Percentiles rank a stretch among this genome's conserved stretches.
Conservation (phyloP, 2,888 invertebrate genomes). For the Glyphotaelius pellucidus region DNA sequence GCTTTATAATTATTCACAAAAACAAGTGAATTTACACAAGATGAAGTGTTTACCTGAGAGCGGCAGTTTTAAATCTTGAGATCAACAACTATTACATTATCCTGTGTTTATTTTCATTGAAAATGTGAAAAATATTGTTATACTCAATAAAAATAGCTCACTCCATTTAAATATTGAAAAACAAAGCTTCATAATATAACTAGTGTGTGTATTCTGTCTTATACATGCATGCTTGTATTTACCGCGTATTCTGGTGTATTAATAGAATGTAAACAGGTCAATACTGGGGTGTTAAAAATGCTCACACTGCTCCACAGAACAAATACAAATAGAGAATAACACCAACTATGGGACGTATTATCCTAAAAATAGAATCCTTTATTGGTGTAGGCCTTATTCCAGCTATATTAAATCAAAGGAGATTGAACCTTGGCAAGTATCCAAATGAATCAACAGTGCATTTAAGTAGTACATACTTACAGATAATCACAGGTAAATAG, state of each 20-base stretch:
- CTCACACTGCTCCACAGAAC: neutral
- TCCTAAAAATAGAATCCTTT: conserved; percentile 37
- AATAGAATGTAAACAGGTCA: conserved; percentile 66
- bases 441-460: conserved; percentile 44
- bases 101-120: neutral
- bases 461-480: conserved; percentile 3
- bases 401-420: conserved; percentile 34
- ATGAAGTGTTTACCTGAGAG: neutral
- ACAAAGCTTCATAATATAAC: conserved; percentile 32
- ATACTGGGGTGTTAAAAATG: conserved; percentile 33
- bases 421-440: conserved; percentile 54
- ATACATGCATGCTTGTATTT: conserved; percentile 2
- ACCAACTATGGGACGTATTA: conserved; percentile 20
- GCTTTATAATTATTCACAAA: too few species aligned
- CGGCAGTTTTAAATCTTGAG: neutral
- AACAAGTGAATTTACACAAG: too few species aligned
- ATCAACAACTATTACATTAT: neutral
- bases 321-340: conserved; percentile 18
- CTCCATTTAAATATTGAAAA: conserved; percentile 32
- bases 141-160: conserved; percentile 13
- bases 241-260: conserved; percentile 33
- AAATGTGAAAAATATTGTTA: conserved; percentile 11
- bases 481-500: conserved; percentile 55
- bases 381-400: conserved; percentile 33
- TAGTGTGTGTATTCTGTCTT: conserved; percentile 36